Evolutionary conservation across 2,797 vertebrate species (phyloP).

Genomic region (Bothrops alternatus): DNA sequence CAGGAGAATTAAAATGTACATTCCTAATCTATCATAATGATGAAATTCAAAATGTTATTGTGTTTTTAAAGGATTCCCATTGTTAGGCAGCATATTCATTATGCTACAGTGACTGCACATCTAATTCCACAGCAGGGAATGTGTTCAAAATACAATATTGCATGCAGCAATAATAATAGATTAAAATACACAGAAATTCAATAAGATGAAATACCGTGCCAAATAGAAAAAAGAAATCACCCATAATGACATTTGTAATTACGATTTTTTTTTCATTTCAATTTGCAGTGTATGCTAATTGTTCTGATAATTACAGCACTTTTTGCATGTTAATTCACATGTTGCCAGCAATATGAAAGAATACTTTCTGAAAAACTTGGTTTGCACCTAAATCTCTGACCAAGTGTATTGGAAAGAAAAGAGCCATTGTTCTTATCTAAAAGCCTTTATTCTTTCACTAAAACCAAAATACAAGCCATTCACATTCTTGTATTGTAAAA

Average conservation of each 20-base stretch:
- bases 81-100: constrained; percentile 60
- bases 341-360: neutral
- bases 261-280: constrained; percentile 39
- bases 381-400: neutral
- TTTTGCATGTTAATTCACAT: constrained; percentile 17
- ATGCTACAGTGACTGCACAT: constrained; percentile 52
- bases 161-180: constrained; percentile 53
- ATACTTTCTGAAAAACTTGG: neutral
- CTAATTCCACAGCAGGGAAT: constrained; percentile 63
- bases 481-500: neutral
- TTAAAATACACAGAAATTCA: constrained; percentile 48
- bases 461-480: neutral
- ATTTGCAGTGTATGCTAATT: constrained; percentile 20
- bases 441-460: neutral
- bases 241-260: constrained; percentile 31
- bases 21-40: constrained; percentile 64
- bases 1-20: constrained; percentile 60
- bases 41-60: constrained; percentile 59
- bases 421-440: neutral
- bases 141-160: constrained; percentile 48
- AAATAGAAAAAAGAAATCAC: constrained; percentile 34
- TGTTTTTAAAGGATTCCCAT: constrained; percentile 59
- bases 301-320: constrained; percentile 32
- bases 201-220: constrained; percentile 28
- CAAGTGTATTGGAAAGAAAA: neutral